phyloP scores from a whole-genome alignment of 2,113 vertebrate species.

The Antennarius striatus region DNA sequence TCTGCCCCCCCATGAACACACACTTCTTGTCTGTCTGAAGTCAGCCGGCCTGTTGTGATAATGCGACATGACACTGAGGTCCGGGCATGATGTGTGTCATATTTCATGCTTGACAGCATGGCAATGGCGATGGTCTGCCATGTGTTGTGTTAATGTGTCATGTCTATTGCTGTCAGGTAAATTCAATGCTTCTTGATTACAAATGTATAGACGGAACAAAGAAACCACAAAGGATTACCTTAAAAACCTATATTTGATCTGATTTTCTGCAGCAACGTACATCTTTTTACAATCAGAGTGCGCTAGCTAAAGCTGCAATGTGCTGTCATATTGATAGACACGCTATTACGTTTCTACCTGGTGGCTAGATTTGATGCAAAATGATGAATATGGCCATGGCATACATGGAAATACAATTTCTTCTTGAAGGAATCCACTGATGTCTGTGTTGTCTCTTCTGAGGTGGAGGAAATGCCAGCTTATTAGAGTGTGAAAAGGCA shows the following conservation, averaged over 20 bases:
- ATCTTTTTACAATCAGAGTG: constrained; percentile 50
- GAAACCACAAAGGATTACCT: constrained; percentile 21
- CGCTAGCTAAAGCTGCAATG: constrained; percentile 36
- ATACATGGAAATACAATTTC: constrained; percentile 61
- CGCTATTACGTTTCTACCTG: constrained; percentile 64
- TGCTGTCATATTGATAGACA: constrained; percentile 57
- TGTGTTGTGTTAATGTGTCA: constrained; percentile 33
- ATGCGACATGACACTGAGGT: constrained; percentile 63
- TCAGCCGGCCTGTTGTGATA: constrained; percentile 58
- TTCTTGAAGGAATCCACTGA: constrained; percentile 54
- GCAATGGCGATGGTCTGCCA: constrained; percentile 53
- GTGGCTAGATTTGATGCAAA: constrained; percentile 56
- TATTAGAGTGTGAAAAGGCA: constrained; percentile 75
- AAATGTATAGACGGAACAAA: too few species aligned
- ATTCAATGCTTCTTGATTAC: neutral
- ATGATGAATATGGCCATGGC: constrained; percentile 61
- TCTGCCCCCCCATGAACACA: constrained; percentile 10
- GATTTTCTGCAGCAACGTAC: constrained; percentile 19
- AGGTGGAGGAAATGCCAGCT: constrained; percentile 62
- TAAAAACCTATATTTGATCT: constrained; percentile 19
- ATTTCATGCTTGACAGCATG: constrained; percentile 55
- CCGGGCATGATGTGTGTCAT: constrained; percentile 67
- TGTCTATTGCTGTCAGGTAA: constrained; percentile 29
- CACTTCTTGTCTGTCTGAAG: constrained; percentile 37
- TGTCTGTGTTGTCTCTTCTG: constrained; percentile 71